phyloP scores from a whole-genome alignment of 2,113 vertebrate species.

The Aptenodytes patagonicus region DNA sequence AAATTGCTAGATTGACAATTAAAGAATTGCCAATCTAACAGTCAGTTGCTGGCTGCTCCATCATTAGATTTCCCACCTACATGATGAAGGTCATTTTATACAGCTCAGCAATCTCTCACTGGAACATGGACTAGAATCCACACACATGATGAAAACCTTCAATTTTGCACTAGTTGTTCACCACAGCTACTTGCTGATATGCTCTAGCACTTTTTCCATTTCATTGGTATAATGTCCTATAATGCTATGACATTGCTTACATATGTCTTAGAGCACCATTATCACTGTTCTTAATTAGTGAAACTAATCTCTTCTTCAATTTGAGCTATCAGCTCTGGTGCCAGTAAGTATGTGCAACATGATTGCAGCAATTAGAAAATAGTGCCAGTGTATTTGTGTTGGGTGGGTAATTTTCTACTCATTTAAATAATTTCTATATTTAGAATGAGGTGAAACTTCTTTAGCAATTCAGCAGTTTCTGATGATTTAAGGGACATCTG shows the following conservation, averaged over 20 bases:
- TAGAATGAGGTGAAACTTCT: background rate
- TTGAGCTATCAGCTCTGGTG: background rate
- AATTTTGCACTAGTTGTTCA: background rate
- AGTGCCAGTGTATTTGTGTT: background rate
- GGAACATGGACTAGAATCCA: background rate
- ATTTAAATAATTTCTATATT: background rate
- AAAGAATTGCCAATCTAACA: background rate
- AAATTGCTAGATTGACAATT: background rate
- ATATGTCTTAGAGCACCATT: background rate
- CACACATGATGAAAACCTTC: background rate
- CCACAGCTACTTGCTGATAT: background rate
- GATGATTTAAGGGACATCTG: background rate
- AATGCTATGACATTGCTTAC: background rate
- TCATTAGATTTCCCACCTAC: background rate
- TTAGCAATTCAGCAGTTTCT: background rate
- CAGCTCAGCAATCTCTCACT: background rate
- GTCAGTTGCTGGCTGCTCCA: background rate
- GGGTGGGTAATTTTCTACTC: background rate
- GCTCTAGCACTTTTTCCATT: background rate
- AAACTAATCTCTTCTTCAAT: background rate
- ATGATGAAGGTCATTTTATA: background rate
- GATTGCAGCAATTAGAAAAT: background rate
- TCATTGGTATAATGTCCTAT: background rate
- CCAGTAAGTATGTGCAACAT: background rate
- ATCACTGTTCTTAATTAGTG: rapidly evolving